phyloP scores from a whole-genome alignment of 2,113 vertebrate species.

The Benitochromis conjunctus region DNA sequence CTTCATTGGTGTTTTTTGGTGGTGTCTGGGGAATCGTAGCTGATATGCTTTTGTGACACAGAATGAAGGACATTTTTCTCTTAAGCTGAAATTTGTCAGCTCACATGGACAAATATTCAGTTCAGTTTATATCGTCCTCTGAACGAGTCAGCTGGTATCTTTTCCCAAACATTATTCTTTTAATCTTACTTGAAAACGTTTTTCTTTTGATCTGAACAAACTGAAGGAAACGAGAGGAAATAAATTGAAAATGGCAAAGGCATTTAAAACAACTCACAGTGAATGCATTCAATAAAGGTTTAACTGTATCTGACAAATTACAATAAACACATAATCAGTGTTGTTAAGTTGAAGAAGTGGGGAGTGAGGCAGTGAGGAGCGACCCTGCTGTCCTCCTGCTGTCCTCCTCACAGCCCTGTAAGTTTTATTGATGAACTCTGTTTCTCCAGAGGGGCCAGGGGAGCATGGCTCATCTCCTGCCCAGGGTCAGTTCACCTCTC shows the following conservation, averaged over 20 bases:
- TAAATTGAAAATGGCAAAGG: not conserved
- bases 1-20: too few relatives aligned
- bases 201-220: not conserved
- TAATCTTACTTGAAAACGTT: not conserved
- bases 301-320: accelerated
- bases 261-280: not conserved
- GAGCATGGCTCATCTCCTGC: slow-evolving; percentile 38
- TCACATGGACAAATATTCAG: not conserved
- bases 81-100: not conserved
- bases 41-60: not conserved
- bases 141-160: not conserved
- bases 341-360: not conserved
- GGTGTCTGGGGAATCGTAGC: too few relatives aligned
- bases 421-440: slow-evolving; percentile 19
- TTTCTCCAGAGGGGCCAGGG: slow-evolving; percentile 24
- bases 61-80: not conserved
- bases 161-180: too few relatives aligned
- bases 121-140: not conserved
- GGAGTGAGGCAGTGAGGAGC: not conserved
- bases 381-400: not conserved
- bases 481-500: slow-evolving; percentile 40
- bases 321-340: not conserved
- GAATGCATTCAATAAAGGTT: not conserved
- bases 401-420: not conserved
- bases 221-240: not conserved